Conservation (phyloP, 2,888 invertebrate species). For the Phengaris arion region DNA sequence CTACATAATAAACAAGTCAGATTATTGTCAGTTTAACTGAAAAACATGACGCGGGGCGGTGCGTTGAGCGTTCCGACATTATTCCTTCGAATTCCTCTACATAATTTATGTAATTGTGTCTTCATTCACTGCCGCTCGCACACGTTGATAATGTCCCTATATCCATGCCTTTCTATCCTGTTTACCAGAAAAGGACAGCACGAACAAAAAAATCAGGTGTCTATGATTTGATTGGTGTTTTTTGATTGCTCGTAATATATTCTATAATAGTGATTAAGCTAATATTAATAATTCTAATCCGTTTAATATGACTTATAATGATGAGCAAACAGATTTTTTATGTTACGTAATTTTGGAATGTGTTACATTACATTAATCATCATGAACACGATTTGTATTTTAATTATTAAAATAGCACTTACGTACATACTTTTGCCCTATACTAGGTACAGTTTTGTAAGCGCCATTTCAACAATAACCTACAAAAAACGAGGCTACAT, state of each 20-base stretch:
- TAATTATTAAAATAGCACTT: not conserved
- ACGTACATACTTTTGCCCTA: not conserved
- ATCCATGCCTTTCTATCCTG: not conserved
- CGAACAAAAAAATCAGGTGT: constrained; percentile 14
- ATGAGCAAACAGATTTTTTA: constrained; percentile 11
- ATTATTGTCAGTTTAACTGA: constrained; percentile 16
- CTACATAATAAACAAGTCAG: constrained; percentile 12
- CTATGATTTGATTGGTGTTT: constrained; percentile 28
- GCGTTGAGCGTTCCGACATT: constrained; percentile 1
- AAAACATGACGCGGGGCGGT: constrained; percentile 13
- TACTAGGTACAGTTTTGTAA: not conserved
- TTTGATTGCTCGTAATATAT: constrained; percentile 23
- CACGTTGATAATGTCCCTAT: constrained; percentile 61
- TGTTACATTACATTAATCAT: not conserved
- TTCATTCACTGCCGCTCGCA: constrained; percentile 61
- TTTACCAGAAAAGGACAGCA: not conserved
- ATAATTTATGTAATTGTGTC: constrained; percentile 54
- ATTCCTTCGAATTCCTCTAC: constrained; percentile 23
- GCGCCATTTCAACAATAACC: not conserved
- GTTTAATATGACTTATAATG: constrained; percentile 8
- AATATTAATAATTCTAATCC: constrained; percentile 16
- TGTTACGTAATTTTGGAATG: constrained; percentile 11
- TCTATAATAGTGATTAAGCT: constrained; percentile 20
- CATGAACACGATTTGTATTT: not conserved
- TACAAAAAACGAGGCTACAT: not conserved